Evolutionary conservation across 37 sponge, comb jelly and placozoan species (phyloP), one percentile per base, ranked within the genome.

Genomic region (Haliclona indistincta): DNA sequence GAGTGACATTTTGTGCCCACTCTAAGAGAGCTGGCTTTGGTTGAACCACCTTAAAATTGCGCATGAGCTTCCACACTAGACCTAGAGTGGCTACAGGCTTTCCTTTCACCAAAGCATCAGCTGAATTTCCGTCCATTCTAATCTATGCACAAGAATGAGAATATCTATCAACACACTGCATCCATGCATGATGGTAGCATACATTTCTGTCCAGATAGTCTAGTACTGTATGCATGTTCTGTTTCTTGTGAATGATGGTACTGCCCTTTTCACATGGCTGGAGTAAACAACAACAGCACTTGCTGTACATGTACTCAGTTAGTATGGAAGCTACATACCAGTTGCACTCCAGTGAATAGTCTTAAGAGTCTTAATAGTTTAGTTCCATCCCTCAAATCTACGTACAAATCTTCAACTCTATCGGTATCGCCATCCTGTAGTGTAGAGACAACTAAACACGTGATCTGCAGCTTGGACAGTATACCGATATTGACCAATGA

Each of bases 41-140:
- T 19, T 32, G 38, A 67, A 63, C 43, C 41, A 90, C 83, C 91
- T 94, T 84, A 58, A 90, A 94, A 71, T 87, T 84, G 2, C 90
- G 69, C 25, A 94, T 94, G 40, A 94, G 84, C 0, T 84, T 84
- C 95, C 95, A 94, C 30, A 87, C 56, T 4, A 94, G 88, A 23
- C 91, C 95, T 15, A 94, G 91, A 54, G 80, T 94, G 32, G 87
- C 70, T 63, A 87, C 90, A 6, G 70, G 75, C 62, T 94, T 90
- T 28, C 95, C 95, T 38, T 94, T 91, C 41, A 94, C 88, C 15
- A 94, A 84, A 32, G 56, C 77, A 30, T 89, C 84, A 43, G 45
- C 79, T 32, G 74, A 78, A 51, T 89, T 94, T 25, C 60, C 60
- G n/a, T 25, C 22, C 11, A 58, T 58, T 20, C 60, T 58, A n/a